Conservation (phyloP, 2,888 invertebrate genomes). For the Acanthosoma haemorrhoidale region DNA sequence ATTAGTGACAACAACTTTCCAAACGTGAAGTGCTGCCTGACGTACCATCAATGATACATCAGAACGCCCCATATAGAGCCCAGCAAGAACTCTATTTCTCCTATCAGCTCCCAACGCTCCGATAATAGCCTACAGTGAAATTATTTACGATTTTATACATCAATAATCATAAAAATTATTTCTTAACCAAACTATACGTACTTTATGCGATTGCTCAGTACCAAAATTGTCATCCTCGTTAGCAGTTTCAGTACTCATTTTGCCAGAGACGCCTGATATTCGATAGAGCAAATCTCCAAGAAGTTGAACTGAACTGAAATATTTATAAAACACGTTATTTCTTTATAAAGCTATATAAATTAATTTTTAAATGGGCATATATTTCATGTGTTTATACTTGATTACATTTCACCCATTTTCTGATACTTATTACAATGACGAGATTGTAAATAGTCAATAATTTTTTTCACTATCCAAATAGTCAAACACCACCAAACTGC, state of each 20-base stretch:
- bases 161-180: constrained; percentile 28
- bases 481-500: too few species aligned
- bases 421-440: too few species aligned
- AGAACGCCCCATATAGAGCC: constrained; percentile 93
- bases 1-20: constrained; percentile 99
- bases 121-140: constrained; percentile 67
- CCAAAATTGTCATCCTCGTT: constrained; percentile 99
- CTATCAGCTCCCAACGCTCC: constrained; percentile 81
- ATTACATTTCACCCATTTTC: not conserved
- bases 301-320: constrained; percentile 81
- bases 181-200: constrained; percentile 35
- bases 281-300: constrained; percentile 92
- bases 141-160: not conserved
- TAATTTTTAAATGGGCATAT: too few species aligned
- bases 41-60: constrained; percentile 95
- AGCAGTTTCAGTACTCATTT: constrained; percentile 98
- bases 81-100: constrained; percentile 86
- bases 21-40: constrained; percentile 95
- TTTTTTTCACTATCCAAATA: too few species aligned
- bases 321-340: not conserved
- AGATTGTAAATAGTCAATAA: too few species aligned
- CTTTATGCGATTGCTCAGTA: constrained; percentile 83
- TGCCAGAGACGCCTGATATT: constrained; percentile 95
- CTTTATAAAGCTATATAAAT: too few species aligned
- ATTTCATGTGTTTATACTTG: not conserved